Base-by-base conservation (phyloP, 1,140 invertebrate genomes). In the Drosophila sp. region DNA sequence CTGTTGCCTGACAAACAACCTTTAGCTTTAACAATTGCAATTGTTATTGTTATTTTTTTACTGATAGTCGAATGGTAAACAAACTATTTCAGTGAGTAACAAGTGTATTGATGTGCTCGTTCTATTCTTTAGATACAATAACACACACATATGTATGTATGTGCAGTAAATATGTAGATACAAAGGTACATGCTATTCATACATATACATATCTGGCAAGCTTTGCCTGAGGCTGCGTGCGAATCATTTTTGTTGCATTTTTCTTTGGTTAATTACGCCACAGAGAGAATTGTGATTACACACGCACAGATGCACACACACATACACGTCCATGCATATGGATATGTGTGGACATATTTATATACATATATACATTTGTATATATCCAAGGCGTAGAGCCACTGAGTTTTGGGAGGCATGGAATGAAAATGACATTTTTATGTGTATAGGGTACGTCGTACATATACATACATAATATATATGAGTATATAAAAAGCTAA, bases 181-280 rank as follows among this genome's bases (percentile, higher is more conserved):
- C 51, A 32, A 21, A 4, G 21, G 1, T 21, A 21, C 21, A 21
- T 21, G 1, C 21, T 25, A 32, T 16, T n/a, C n/a, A n/a, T 38
- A 54, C 45, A 25, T 36, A 7, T 63, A 16, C 51, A 50, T 29
- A 46, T 40, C 46, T 71, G 40, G 25, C 43, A 29, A 48, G 50
- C 34, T 71, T 0, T 48, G 59, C 13, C 57, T 67, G 72, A 63
- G 34, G 54, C 78, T 86, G 64, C 67, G 77, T 71, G 77, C 73
- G 46, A 65, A 72, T 76, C 66, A 69, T 75, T 81, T 63, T 41
- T 18, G 38, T 21, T 65, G 56, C 61, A 79, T 76, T 74, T 69
- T 72, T 64, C 72, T 86, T 73, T 65, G 77, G 78, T 74, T 86
- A 86, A 78, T 81, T 87, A 66, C 77, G 73, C 80, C 79, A 77